Conservation (phyloP, 2,888 invertebrate species). For the Volucella inflata region DNA sequence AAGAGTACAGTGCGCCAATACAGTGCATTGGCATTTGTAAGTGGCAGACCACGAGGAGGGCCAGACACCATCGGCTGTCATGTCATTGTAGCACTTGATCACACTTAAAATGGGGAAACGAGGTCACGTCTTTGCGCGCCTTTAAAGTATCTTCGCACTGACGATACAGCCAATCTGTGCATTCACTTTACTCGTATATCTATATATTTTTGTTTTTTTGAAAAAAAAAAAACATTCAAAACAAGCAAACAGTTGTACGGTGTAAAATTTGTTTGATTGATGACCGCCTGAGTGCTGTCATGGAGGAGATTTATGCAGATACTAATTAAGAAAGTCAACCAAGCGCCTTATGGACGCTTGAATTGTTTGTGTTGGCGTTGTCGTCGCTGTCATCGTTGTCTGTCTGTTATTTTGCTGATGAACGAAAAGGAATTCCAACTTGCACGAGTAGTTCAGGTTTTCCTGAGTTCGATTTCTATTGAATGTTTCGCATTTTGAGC, state of each 20-base stretch:
- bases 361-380: conserved; percentile 58
- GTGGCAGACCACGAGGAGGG: conserved; percentile 26
- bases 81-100: conserved; percentile 64
- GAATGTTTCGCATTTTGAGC: conserved; percentile 30
- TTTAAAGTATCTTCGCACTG: conserved; percentile 23
- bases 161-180: conserved; percentile 55
- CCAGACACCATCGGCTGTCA: conserved; percentile 44
- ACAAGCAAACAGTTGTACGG: conserved; percentile 54
- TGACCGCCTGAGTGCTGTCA: conserved; percentile 72
- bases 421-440: conserved; percentile 21
- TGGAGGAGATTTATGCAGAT: conserved; percentile 57
- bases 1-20: conserved; percentile 4
- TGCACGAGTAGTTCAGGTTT: conserved; percentile 6
- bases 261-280: conserved; percentile 67
- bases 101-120: conserved; percentile 54
- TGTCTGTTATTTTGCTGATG: conserved; percentile 22
- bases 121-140: conserved; percentile 46
- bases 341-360: conserved; percentile 53
- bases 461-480: conserved; percentile 23
- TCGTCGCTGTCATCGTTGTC: conserved; percentile 14
- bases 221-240: conserved; percentile 42
- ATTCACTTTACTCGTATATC: neutral
- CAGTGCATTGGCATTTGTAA: conserved; percentile 28
- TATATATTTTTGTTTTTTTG: conserved; percentile 19
- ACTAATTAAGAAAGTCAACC: conserved; percentile 70